Evolutionary conservation across 1,140 invertebrate genomes (phyloP).

Genomic region (Zaprionus kolodkinae): DNA sequence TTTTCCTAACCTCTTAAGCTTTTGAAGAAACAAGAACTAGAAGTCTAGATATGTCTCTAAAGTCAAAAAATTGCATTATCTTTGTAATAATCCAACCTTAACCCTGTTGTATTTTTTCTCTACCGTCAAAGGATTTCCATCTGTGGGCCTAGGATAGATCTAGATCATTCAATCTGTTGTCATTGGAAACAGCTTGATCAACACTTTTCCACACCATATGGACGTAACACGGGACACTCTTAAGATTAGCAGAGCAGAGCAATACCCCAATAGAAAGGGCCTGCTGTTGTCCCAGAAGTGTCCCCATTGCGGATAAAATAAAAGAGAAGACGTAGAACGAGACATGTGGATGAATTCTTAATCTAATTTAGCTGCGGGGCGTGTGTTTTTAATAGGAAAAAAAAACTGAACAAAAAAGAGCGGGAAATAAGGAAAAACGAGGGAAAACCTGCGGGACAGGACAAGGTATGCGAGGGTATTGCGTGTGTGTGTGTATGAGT

Average conservation of each 20-base stretch:
- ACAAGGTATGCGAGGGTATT: conserved; percentile 5
- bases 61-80: no score
- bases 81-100: background rate
- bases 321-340: background rate
- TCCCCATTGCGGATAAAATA: conserved; percentile 38
- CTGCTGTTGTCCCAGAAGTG: conserved; percentile 23
- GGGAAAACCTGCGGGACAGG: conserved; percentile 72
- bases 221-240: background rate
- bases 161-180: conserved; percentile 7
- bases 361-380: conserved; percentile 71
- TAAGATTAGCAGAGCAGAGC: conserved; percentile 1
- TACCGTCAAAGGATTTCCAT: background rate
- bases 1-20: no score
- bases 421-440: conserved; percentile 57
- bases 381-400: conserved; percentile 61
- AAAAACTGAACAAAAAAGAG: conserved; percentile 39
- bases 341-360: conserved; percentile 80
- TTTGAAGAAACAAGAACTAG: no score
- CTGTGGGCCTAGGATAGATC: background rate
- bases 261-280: background rate
- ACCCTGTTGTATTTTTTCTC: background rate
- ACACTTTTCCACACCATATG: conserved; percentile 7
- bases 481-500: conserved; percentile 12
- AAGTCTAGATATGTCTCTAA: no score
- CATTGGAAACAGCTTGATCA: background rate